Evolutionary conservation across 2,888 invertebrate species (phyloP), one percentile per base, ranked within the genome.

Genomic region (Ochropleura plecta): DNA sequence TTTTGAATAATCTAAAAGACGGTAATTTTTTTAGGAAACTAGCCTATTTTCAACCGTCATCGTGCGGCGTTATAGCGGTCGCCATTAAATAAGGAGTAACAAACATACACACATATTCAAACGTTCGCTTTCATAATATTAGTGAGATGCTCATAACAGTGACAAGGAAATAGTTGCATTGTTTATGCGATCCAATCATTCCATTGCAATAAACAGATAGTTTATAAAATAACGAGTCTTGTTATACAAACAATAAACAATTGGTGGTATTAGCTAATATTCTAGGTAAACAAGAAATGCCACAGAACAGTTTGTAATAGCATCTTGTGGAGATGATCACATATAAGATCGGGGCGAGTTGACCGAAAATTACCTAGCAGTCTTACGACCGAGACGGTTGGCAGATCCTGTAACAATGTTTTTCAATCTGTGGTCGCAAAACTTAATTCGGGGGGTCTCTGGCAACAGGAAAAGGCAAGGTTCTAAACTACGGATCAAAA

Each of bases 211-310:
- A 59, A 59, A 59, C 57, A 44, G 18, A 44, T 5, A 67, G 14
- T 51, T 59, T 77, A 53, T 68, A 78, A 53, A 76, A 53, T 48
- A 51, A 78, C 51, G 51, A 20, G 16, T n/a, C 20, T 42, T 42
- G 60, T 70, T 78, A 62, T 7, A 14, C 12, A 55, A n/a, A 76
- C 76, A 70, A 78, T 70, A 63, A 70, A 6, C 78, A 40, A 78
- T 78, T 78, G 70, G 40, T 49, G 10, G 62, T 55, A 76, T 77
- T 67, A 12, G 12, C 12, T 53, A 48, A 14, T 9, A 40, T 18
- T 44, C 42, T 30, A 12, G n/a, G 49, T 10, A 76, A 77, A 53
- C 9, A 30, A 44, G 16, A n/a, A 16, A n/a, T 12, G 16, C 46
- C 46, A 9, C 14, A 16, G 10, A 16, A 5, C 30, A 49, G n/a